Evolutionary conservation across 2,888 invertebrate genomes (phyloP), one percentile per base, ranked within the genome.

Genomic region (Plemyria rubiginata): DNA sequence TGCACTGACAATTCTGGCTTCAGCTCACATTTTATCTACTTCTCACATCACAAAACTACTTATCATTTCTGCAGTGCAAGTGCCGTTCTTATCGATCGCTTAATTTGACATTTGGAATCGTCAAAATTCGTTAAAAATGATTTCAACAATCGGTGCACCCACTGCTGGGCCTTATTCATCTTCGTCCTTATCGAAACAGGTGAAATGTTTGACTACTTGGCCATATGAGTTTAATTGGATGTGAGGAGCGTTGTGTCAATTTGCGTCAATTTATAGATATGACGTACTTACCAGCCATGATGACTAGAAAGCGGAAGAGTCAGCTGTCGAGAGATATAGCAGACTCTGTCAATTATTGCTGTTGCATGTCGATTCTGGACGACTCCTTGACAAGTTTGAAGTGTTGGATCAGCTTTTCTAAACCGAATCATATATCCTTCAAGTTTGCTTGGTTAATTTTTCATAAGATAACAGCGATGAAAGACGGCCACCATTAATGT

Each of bases 301-400:
- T 51, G 54, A 50, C 54, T 62, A 67, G 67, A 67, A 67, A 67
- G 67, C 62, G 67, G 65, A 62, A 67, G 64, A 54, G 60, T 50
- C 41, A 48, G 15, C 9, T 22, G 15, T 16, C 22, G 46, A 11
- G 46, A 46, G 32, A 54, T 49, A 50, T 60, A 59, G 32, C 41
- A 28, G 15, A 36, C 9, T 11, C 40, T 49, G 50, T 54, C 54
- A 50, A 54, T 54, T 54, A 60, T 12, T n/a, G 40, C 36, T 32
- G 38, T 52, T 22, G 29, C 7, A 32, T 54, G 49, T 54, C 54
- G n/a, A 50, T 56, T 56, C 53, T 51, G 52, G 11, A 40, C 43
- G 38, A 22, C 8, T 40, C 13, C 32, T 55, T 55, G 45, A 41
- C 41, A 41, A 41, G 13, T 41, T 41, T 4, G 41, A 41, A 13